Evolutionary conservation across 1,140 invertebrate genomes (phyloP).

Genomic region (Atopsyche davidsoni): DNA sequence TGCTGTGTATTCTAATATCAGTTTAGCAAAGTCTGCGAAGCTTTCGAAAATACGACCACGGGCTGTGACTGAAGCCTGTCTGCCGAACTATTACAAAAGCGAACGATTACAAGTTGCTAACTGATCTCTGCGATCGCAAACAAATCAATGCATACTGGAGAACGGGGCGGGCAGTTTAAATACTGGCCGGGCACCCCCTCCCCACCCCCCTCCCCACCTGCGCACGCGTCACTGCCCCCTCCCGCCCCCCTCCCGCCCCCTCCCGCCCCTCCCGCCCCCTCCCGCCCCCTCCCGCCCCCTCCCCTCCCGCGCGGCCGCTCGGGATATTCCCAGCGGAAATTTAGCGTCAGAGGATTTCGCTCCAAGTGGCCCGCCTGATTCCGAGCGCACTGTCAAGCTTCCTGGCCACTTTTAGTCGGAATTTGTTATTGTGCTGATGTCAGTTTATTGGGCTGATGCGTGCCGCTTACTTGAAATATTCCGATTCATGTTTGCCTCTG

Average conservation of each 20-base stretch:
- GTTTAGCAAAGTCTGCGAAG: constrained; percentile 27
- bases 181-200: constrained; percentile 44
- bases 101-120: constrained; percentile 46
- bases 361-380: background rate
- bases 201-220: constrained; percentile 38
- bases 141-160: constrained; percentile 50
- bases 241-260: constrained; percentile 28
- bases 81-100: constrained; percentile 45
- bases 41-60: constrained; percentile 46
- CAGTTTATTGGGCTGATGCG: background rate
- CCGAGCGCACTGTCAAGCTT: background rate
- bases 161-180: constrained; percentile 48
- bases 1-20: constrained; percentile 40
- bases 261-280: constrained; percentile 15
- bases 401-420: constrained; percentile 1
- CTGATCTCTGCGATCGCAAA: constrained; percentile 48
- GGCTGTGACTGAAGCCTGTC: constrained; percentile 43
- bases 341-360: background rate
- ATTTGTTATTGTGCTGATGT: background rate
- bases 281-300: background rate
- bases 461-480: background rate
- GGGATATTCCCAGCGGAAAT: background rate
- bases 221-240: constrained; percentile 39
- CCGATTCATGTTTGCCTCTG: background rate
- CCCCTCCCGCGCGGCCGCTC: background rate